phyloP scores from a whole-genome alignment of 1,140 invertebrate genomes.

The Portunus trituberculatus region DNA sequence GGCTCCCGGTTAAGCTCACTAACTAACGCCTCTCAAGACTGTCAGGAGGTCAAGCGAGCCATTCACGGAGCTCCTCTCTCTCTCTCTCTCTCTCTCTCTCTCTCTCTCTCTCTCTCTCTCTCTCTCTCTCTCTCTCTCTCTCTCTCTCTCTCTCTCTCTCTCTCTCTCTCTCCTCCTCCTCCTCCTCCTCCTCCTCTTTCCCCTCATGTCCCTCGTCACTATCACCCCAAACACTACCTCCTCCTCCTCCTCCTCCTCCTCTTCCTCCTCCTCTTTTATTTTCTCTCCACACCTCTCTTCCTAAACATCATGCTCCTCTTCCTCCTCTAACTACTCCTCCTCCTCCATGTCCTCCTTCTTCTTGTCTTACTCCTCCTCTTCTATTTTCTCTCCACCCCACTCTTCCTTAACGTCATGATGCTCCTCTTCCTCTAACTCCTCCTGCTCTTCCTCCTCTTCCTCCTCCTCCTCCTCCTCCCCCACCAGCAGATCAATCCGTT shows the following conservation, averaged over 20 bases:
- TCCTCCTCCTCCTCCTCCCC: background rate
- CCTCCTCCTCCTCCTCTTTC: background rate
- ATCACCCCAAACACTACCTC: background rate
- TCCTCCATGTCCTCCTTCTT: background rate
- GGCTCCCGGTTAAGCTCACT: constrained; percentile 17
- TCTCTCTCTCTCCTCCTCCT: background rate
- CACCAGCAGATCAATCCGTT: background rate
- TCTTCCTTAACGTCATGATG: no score
- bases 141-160: background rate
- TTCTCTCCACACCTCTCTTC: background rate
- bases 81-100: background rate
- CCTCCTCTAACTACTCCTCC: no score
- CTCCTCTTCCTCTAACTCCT: constrained; percentile 46
- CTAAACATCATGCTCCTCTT: no score
- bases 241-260: constrained; percentile 21
- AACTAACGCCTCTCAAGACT: background rate
- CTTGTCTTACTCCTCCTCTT: background rate
- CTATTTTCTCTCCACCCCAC: background rate
- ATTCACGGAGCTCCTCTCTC: background rate
- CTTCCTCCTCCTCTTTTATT: background rate
- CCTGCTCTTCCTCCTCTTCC: background rate
- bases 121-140: background rate
- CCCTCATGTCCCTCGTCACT: background rate
- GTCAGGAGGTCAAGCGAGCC: background rate
- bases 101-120: background rate